A percentile compares a stretch with the other conserved stretches of the same genome.
Conservation (phyloP, 2,113 vertebrate genomes). For the Thinocorus orbignyianus region DNA sequence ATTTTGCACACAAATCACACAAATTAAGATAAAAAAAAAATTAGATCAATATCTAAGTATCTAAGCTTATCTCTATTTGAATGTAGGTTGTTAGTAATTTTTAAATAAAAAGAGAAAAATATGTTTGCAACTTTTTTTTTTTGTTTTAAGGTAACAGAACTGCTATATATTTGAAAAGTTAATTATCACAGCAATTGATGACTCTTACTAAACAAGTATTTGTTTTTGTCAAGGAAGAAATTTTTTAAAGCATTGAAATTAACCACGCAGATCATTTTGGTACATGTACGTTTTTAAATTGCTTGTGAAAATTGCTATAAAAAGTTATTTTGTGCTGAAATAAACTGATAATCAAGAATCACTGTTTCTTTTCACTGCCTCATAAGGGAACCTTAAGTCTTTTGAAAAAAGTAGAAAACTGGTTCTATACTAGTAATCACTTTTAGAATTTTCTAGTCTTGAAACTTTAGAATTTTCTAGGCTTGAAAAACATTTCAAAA, state of each 20-base stretch:
- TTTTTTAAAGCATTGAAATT: not conserved
- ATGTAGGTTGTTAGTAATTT: not conserved
- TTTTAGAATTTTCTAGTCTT: not conserved
- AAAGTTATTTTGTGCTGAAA: not conserved
- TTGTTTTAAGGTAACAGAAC: not conserved
- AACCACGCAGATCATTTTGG: not conserved
- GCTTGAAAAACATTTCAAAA: not conserved
- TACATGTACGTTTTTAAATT: not conserved
- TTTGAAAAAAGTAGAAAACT: not conserved
- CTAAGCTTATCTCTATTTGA: not conserved
- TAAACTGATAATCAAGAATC: not conserved
- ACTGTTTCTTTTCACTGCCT: not conserved
- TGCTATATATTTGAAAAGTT: not conserved
- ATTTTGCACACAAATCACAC: not conserved
- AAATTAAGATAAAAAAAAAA: no score
- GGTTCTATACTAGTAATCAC: not conserved
- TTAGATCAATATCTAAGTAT: not conserved
- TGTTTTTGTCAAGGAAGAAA: not conserved
- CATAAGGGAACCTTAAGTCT: not conserved
- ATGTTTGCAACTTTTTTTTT: not conserved
- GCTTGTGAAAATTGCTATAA: not conserved
- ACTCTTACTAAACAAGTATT: not conserved
- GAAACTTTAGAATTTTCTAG: not conserved
- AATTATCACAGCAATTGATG: not conserved
- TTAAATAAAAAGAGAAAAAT: not conserved